Percentiles rank a stretch among this genome's conserved stretches.
These are phyloP conservation scores for Anas platyrhynchos DNA, from an alignment of 2,113 vertebrate genomes.

Conservation along the genomic window DNA sequence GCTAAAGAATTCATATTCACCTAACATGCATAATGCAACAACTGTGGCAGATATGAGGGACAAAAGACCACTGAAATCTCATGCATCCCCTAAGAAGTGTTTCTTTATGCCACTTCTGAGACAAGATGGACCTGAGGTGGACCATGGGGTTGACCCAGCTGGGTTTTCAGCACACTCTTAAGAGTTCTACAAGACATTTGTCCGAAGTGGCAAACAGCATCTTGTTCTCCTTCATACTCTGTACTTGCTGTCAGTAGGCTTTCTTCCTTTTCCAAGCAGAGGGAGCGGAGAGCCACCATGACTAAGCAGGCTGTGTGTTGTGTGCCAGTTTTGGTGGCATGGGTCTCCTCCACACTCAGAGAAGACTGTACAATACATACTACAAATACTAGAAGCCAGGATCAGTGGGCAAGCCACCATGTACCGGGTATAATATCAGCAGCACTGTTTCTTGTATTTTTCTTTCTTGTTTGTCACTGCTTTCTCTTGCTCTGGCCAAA, in stretches of 20 bases:
- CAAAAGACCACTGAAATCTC: neutral
- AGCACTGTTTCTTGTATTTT: neutral
- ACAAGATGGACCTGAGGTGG: neutral
- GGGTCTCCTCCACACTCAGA: neutral
- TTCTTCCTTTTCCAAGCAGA: neutral
- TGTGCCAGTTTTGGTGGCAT: neutral
- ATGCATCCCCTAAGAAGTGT: neutral
- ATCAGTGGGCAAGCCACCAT: neutral
- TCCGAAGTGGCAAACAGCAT: neutral
- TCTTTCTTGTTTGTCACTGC: neutral
- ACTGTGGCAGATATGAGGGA: neutral
- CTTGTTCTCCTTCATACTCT: neutral
- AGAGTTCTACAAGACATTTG: neutral
- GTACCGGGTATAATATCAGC: neutral
- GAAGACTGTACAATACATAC: neutral
- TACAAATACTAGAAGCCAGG: neutral
- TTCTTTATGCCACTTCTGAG: neutral
- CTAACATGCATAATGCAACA: neutral
- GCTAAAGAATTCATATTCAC: neutral
- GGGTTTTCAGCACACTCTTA: neutral
- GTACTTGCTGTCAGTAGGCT: neutral
- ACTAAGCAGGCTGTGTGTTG: neutral
- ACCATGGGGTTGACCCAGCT: neutral
- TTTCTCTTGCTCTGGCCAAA: neutral
- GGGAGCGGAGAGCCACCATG: fast-evolving